A percentile compares a stretch with the other conserved stretches of the same genome.
phyloP scores from a whole-genome alignment of 1,140 invertebrate genomes.

The Aphidius ervi region DNA sequence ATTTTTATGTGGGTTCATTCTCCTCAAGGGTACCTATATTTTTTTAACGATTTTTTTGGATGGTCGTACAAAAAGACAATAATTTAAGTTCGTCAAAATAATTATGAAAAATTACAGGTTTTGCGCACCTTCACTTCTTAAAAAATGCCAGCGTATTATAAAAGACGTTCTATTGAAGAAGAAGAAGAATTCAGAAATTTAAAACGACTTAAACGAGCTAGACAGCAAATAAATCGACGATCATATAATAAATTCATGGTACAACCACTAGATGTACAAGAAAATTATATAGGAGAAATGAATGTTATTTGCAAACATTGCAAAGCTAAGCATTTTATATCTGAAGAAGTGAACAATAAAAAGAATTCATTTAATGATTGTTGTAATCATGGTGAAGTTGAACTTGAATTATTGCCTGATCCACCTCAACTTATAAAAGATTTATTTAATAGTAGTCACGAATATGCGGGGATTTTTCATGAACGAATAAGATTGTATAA shows the following conservation, averaged over 20 bases:
- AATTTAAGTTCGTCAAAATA: no score
- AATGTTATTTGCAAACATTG: constrained; percentile 15
- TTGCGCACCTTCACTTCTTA: no score
- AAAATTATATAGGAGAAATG: constrained; percentile 19
- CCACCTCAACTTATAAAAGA: constrained; percentile 11
- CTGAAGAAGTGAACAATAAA: constrained; percentile 21
- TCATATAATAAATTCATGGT: background rate
- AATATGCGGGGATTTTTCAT: constrained; percentile 21
- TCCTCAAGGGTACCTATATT: no score
- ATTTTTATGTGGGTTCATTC: no score
- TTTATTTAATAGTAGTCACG: constrained; percentile 18
- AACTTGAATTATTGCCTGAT: constrained; percentile 18
- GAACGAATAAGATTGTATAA: constrained; percentile 22
- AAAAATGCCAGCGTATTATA: no score
- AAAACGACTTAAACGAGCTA: no score
- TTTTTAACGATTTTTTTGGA: no score
- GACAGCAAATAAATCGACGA: no score
- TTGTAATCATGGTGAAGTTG: constrained; percentile 22
- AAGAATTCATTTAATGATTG: constrained; percentile 24
- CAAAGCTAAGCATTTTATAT: constrained; percentile 18
- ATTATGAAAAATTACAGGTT: no score
- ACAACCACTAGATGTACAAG: constrained; percentile 1
- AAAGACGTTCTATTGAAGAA: no score
- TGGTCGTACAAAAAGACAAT: no score
- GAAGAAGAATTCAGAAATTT: no score